Conservation (phyloP, 2,888 invertebrate species). For the Phytoseiulus persimilis region DNA sequence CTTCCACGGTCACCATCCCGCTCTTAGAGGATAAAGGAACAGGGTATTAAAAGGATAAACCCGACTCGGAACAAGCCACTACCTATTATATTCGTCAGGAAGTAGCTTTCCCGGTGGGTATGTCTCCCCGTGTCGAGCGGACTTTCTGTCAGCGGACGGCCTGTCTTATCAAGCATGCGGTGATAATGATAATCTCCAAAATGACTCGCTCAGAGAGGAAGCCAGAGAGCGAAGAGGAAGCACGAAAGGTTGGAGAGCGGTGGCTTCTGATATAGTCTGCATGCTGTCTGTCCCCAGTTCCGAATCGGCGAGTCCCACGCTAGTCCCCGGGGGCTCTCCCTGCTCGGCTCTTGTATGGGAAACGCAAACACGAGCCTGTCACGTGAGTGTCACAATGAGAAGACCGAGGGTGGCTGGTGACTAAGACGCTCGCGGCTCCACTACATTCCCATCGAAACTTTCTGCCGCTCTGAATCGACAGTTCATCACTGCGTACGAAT, state of each 20-base stretch:
- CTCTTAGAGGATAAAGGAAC: background rate
- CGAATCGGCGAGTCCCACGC: background rate
- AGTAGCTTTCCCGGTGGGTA: background rate
- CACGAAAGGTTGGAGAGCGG: background rate
- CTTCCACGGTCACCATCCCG: background rate
- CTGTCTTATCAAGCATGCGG: background rate
- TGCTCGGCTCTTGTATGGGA: conserved; percentile 9
- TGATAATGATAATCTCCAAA: background rate
- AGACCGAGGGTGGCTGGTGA: background rate
- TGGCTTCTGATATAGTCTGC: background rate
- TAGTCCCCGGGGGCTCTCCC: conserved; percentile 16
- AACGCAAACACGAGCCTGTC: conserved; percentile 36
- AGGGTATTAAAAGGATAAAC: background rate
- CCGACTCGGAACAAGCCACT: background rate
- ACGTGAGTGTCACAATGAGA: conserved; percentile 23
- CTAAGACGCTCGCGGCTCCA: background rate
- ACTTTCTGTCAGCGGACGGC: background rate
- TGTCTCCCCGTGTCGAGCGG: background rate
- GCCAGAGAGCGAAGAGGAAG: background rate
- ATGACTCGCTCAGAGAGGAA: background rate
- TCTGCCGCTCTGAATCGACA: background rate
- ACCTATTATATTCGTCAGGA: background rate
- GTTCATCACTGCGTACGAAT: background rate
- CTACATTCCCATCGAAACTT: background rate
- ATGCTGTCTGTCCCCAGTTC: background rate